phyloP scores from a whole-genome alignment of 2,113 vertebrate genomes.

The Tretioscincus oriximinensis region DNA sequence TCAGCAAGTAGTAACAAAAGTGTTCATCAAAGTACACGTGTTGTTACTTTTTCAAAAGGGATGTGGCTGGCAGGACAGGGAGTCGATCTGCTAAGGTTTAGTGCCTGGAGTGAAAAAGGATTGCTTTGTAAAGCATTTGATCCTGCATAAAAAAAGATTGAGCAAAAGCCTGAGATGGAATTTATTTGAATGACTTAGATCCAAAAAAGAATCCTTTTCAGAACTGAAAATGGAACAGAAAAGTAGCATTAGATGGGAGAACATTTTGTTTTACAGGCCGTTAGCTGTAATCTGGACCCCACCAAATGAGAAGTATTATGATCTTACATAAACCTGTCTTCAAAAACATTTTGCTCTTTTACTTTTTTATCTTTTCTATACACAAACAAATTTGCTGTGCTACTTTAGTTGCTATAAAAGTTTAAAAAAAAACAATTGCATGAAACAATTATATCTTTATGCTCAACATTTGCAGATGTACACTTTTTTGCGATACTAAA shows the following conservation, averaged over 20 bases:
- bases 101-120: conserved; percentile 36
- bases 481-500: not conserved
- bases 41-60: conserved; percentile 30
- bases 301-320: not conserved
- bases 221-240: not conserved
- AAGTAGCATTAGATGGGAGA: not conserved
- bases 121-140: conserved; percentile 29
- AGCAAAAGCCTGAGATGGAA: conserved; percentile 21
- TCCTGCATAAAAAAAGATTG: conserved; percentile 31
- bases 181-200: conserved; percentile 14
- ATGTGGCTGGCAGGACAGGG: conserved; percentile 17
- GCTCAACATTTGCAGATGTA: not conserved
- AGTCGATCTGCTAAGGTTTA: conserved; percentile 39
- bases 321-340: not conserved
- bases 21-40: conserved; percentile 36
- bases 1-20: conserved; percentile 35
- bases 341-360: not conserved
- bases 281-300: not conserved
- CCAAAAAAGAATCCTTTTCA: not conserved
- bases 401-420: not conserved
- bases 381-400: not conserved
- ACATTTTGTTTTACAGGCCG: not conserved
- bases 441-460: no score
- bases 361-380: not conserved
- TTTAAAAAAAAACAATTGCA: not conserved